A percentile compares a stretch with the other conserved stretches of the same genome.
Conservation (phyloP, 2,888 invertebrate species). For the Eugnorisma glareosa region DNA sequence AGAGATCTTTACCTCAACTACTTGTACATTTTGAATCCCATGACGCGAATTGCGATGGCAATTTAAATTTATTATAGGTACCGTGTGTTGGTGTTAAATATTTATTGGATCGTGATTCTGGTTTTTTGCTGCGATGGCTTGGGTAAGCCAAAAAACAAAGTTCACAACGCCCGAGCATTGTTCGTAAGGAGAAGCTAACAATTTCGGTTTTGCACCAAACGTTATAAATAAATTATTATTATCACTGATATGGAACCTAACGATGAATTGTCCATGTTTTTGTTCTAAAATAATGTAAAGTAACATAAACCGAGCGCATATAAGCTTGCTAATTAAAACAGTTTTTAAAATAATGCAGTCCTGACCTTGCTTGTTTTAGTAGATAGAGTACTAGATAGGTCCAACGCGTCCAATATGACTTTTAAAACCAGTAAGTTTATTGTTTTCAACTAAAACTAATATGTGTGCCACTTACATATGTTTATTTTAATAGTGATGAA, state of each 20-base stretch:
- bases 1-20: neutral
- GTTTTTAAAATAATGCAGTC: conserved; percentile 47
- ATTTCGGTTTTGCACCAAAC: conserved; percentile 36
- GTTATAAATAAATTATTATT: conserved; percentile 10
- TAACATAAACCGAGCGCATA: neutral
- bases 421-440: conserved; percentile 27
- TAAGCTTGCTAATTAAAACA: conserved; percentile 42
- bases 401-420: conserved; percentile 27
- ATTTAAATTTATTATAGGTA: neutral
- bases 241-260: conserved; percentile 9
- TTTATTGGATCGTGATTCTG: conserved; percentile 1
- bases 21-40: neutral
- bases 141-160: conserved; percentile 26
- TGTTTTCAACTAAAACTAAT: conserved; percentile 23
- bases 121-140: conserved; percentile 13
- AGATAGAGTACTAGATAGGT: conserved; percentile 14
- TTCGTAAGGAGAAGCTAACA: conserved; percentile 39
- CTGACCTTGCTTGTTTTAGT: conserved; percentile 37
- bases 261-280: conserved; percentile 6
- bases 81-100: neutral
- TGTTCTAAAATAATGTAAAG: conserved; percentile 17
- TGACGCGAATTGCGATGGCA: neutral
- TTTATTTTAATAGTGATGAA: conserved; percentile 36
- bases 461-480: conserved; percentile 37
- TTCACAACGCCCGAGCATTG: conserved; percentile 18